Conservation (phyloP, 2,797 vertebrate species). For the Enteromius radiatus region DNA sequence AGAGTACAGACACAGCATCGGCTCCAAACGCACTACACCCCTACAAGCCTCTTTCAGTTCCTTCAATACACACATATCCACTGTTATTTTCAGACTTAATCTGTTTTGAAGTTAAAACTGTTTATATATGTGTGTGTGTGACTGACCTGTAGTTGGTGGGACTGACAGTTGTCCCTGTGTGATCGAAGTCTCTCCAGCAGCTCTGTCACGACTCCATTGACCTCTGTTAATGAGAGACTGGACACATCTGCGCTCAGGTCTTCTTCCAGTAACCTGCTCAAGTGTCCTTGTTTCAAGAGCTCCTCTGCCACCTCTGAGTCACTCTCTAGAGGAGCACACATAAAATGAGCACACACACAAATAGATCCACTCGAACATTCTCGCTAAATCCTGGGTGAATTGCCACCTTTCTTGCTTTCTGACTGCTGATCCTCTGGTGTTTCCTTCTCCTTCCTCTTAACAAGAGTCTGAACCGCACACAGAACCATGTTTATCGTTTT, state of each 20-base stretch:
- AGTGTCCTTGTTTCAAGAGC: slow-evolving; percentile 84
- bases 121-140: neutral
- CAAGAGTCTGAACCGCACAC: slow-evolving; percentile 87
- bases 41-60: slow-evolving; percentile 82
- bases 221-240: slow-evolving; percentile 80
- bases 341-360: slow-evolving; percentile 4
- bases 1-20: slow-evolving; percentile 86
- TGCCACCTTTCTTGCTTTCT: slow-evolving; percentile 72
- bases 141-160: slow-evolving; percentile 82
- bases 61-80: slow-evolving; percentile 68
- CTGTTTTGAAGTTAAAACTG: neutral
- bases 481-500: slow-evolving; percentile 83
- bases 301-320: slow-evolving; percentile 69
- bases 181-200: slow-evolving; percentile 82
- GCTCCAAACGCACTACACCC: slow-evolving; percentile 84
- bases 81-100: neutral
- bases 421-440: slow-evolving; percentile 60
- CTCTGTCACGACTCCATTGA: slow-evolving; percentile 74
- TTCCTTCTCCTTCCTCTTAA: slow-evolving; percentile 78
- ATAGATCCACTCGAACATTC: neutral
- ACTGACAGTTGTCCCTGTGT: slow-evolving; percentile 78
- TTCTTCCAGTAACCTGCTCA: slow-evolving; percentile 87
- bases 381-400: neutral
- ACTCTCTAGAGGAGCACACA: slow-evolving; percentile 58
- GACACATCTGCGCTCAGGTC: slow-evolving; percentile 83